Conservation (phyloP, 1,140 invertebrate genomes). For the Brachionus calyciflorus region DNA sequence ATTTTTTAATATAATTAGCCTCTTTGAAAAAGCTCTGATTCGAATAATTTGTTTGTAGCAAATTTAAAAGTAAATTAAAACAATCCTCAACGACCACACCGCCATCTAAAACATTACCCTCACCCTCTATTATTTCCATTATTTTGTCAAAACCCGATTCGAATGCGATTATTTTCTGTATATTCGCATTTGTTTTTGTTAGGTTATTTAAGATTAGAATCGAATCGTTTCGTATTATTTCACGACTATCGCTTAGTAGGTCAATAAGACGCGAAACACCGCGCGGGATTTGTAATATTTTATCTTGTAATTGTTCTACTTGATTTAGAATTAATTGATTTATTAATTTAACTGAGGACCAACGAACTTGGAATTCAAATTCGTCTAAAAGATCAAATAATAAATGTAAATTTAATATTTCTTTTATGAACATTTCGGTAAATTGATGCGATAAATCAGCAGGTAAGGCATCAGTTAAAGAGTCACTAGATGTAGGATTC, state of each 20-base stretch:
- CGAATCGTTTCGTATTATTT: slow-evolving; percentile 88
- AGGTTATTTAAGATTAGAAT: slow-evolving; percentile 85
- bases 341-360: slow-evolving; percentile 73
- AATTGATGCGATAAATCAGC: slow-evolving; percentile 81
- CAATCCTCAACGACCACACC: slow-evolving; percentile 97
- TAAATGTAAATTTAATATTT: neutral
- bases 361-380: slow-evolving; percentile 39
- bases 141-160: slow-evolving; percentile 96
- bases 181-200: slow-evolving; percentile 91
- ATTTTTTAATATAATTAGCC: slow-evolving; percentile 81
- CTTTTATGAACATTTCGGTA: slow-evolving; percentile 94
- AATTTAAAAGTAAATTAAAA: slow-evolving; percentile 85
- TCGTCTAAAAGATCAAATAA: neutral
- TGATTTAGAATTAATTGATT: slow-evolving; percentile 71
- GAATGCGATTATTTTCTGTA: slow-evolving; percentile 99
- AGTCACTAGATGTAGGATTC: neutral
- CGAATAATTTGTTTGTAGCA: slow-evolving; percentile 88
- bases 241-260: slow-evolving; percentile 82
- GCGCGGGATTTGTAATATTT: slow-evolving; percentile 87
- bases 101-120: slow-evolving; percentile 80
- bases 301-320: slow-evolving; percentile 88
- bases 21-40: slow-evolving; percentile 99
- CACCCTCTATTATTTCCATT: slow-evolving; percentile 84
- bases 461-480: slow-evolving; percentile 1
- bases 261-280: slow-evolving; percentile 98